Base-by-base conservation (phyloP, 23 tunicate species). In the Ciona savignyi region DNA sequence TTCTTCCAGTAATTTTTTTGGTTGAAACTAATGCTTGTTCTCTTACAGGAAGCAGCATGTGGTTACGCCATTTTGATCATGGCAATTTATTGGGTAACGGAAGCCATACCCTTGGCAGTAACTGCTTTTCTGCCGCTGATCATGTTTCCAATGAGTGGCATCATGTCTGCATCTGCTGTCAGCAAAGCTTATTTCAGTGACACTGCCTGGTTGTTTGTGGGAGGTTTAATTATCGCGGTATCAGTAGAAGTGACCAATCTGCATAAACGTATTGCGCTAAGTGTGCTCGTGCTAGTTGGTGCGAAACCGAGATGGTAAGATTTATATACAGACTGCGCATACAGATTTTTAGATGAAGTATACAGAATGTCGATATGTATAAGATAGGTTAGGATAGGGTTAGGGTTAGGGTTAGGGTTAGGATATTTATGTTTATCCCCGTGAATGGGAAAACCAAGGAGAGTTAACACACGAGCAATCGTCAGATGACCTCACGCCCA, bases 71-170 rank as follows among this genome's bases (percentile, higher is more conserved):
- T 91, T 0, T 23, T 80, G 0, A 27, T 85, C 62, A 91, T 91
- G 98, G 98, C 98, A 15, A 70, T 86, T 65, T 91, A 80, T 63
- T 91, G 98, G 98, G 71, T 91, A 22, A 81, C 83, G 4, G 97
- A 86, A 49, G 86, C 69, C 20, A 69, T 91, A n/a, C 98, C 98
- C 19, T 74, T 91, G 1, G 74, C 93, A 1, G 87, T 80, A 65
- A 91, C 98, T 19, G 70, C 98, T 29, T 68, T 91, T n/a, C 25
- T 85, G 1, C 98, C 98, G 24, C 71, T 86, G 2, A 82, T 91
- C 4, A 28, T 91, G 1, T 91, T 86, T 61, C 98, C 98, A 19
- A 1, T 91, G 65, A 65, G 63, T 51, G 98, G 98, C 11, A 80
- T 91, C 19, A 65, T 80, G 81, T 63, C 79, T 23, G 87, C 87